These are phyloP conservation scores for Lepeophtheirus nordmannii DNA, from an alignment of 2,888 invertebrate genomes.

Conservation along the genomic window DNA sequence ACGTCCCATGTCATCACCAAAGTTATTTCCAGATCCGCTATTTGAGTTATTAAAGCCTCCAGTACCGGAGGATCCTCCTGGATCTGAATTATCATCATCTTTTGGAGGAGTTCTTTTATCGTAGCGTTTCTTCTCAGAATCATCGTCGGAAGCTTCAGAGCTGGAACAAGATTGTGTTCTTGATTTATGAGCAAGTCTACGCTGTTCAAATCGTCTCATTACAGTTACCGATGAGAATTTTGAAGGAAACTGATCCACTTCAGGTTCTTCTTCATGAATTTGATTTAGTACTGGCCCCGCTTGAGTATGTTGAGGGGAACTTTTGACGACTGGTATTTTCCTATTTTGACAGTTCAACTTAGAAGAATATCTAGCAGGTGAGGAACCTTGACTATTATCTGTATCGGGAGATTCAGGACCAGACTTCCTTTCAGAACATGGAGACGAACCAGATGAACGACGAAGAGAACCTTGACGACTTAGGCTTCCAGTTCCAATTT, in stretches of 20 bases:
- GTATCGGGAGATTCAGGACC: constrained; percentile 15
- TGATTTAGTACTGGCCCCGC: constrained; percentile 41
- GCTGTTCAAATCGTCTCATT: constrained; percentile 35
- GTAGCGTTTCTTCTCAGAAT: constrained; percentile 28
- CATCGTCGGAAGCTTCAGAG: constrained; percentile 72
- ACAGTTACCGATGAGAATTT: constrained; percentile 27
- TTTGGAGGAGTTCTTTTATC: not conserved
- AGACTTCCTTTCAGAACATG: constrained; percentile 8
- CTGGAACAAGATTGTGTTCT: constrained; percentile 80
- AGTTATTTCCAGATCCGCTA: not conserved
- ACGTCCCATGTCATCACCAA: not conserved
- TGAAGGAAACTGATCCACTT: constrained; percentile 30
- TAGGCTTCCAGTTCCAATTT: constrained; percentile 27
- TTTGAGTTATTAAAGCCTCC: not conserved
- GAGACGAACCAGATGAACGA: constrained; percentile 12
- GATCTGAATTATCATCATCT: not conserved
- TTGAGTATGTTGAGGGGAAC: constrained; percentile 39
- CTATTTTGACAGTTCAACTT: constrained; percentile 34
- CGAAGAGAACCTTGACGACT: constrained; percentile 24
- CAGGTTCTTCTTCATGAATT: constrained; percentile 50
- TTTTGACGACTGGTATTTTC: constrained; percentile 36
- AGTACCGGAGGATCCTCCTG: not conserved
- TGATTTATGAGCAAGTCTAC: constrained; percentile 47
- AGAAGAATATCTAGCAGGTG: constrained; percentile 9
- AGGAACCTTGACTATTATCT: constrained; percentile 12